These are phyloP conservation scores for Poeciliopsis paucimaculata DNA, from an alignment of 2,797 vertebrate species.

Conservation along the genomic window DNA sequence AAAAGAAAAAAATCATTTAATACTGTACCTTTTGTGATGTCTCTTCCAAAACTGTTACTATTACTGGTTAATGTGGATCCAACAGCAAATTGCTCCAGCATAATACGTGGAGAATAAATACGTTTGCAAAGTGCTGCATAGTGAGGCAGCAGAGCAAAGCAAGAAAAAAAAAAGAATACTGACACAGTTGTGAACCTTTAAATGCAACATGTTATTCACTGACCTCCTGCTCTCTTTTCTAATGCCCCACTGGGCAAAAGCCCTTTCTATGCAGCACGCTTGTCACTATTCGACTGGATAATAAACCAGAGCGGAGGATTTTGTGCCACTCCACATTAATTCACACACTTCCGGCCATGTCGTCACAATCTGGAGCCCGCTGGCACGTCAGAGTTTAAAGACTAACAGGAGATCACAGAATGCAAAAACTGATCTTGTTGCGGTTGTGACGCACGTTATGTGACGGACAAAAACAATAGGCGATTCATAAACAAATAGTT, in stretches of 20 bases:
- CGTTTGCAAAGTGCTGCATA: neutral
- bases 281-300: conserved; percentile 56
- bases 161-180: neutral
- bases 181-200: conserved; percentile 16
- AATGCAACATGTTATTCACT: conserved; percentile 36
- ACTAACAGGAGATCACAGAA: conserved; percentile 30
- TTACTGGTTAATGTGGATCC: neutral
- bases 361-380: conserved; percentile 35
- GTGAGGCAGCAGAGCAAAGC: neutral
- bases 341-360: conserved; percentile 41
- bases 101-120: neutral
- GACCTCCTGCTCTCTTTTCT: conserved; percentile 37
- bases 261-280: conserved; percentile 50
- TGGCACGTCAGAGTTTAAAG: conserved; percentile 25
- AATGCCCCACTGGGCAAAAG: conserved; percentile 41
- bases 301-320: conserved; percentile 40
- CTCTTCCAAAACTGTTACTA: neutral
- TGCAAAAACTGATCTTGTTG: conserved; percentile 18
- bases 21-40: neutral
- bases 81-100: neutral
- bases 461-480: neutral
- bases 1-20: neutral
- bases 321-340: conserved; percentile 58
- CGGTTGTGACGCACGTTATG: neutral
- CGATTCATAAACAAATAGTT: neutral